phyloP scores from a whole-genome alignment of 2,888 invertebrate genomes.

The Coecobrya sp. region DNA sequence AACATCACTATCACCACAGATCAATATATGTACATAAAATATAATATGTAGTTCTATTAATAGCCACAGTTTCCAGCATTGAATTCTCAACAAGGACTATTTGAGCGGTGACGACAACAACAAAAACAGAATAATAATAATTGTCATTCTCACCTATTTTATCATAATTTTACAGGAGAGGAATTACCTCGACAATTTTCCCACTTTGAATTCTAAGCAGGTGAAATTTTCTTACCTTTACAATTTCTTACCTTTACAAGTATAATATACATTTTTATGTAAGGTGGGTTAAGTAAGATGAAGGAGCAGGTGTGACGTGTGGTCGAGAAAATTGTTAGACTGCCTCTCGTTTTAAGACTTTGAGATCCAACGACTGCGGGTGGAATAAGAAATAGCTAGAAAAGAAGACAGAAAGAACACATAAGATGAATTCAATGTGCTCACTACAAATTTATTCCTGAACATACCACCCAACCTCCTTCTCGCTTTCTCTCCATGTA shows the following conservation, averaged over 20 bases:
- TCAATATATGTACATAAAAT: too few species aligned
- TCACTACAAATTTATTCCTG: not conserved
- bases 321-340: constrained; percentile 2
- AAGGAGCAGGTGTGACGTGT: constrained; percentile 48
- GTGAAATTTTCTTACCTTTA: not conserved
- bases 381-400: constrained; percentile 32
- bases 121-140: not conserved
- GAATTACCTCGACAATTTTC: constrained; percentile 15
- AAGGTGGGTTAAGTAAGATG: constrained; percentile 4
- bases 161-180: constrained; percentile 60
- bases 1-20: not conserved
- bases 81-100: not conserved
- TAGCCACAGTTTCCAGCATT: not conserved
- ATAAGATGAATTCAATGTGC: constrained; percentile 46
- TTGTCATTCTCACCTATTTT: constrained; percentile 54
- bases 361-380: constrained; percentile 13
- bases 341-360: not conserved
- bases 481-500: not conserved
- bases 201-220: constrained; percentile 56
- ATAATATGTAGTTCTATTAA: not conserved
- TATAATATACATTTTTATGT: too few species aligned
- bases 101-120: constrained; percentile 16
- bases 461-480: not conserved
- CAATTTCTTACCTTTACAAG: not conserved
- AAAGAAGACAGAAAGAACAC: not conserved